Percentiles rank a stretch among this genome's conserved stretches.
Conservation (phyloP, 1,140 invertebrate species). For the Parapsyche elsis region DNA sequence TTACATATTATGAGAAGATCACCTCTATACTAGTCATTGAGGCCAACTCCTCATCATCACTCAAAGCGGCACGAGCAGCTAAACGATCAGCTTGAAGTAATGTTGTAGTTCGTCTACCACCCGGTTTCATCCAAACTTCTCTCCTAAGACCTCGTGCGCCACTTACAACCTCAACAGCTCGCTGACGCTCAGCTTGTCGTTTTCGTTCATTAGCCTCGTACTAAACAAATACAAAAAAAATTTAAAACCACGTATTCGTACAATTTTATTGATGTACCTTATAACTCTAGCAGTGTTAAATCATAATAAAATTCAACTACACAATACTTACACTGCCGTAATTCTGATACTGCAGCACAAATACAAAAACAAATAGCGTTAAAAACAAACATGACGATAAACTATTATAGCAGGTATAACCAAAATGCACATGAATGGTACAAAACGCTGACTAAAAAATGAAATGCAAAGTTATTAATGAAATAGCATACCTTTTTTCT, state of each 20-base stretch:
- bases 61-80: constrained; percentile 62
- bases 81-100: constrained; percentile 60
- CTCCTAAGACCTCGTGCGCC: constrained; percentile 66
- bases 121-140: constrained; percentile 87
- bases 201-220: constrained; percentile 85
- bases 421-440: neutral
- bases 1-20: constrained; percentile 49
- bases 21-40: constrained; percentile 80
- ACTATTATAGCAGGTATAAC: neutral
- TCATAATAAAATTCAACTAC: constrained; percentile 12
- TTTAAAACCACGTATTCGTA: constrained; percentile 50
- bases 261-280: constrained; percentile 47
- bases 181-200: constrained; percentile 72
- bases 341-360: constrained; percentile 71
- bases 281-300: neutral
- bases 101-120: constrained; percentile 77
- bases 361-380: constrained; percentile 60
- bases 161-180: constrained; percentile 60
- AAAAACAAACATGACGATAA: neutral
- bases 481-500: constrained; percentile 84
- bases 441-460: too few species aligned
- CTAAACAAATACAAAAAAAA: constrained; percentile 61
- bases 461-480: neutral
- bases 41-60: constrained; percentile 76
- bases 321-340: constrained; percentile 68